Percentiles rank a stretch among this genome's conserved stretches.
These are phyloP conservation scores for Dufourea novaeangliae DNA, from an alignment of 1,140 invertebrate species.

Conservation along the genomic window DNA sequence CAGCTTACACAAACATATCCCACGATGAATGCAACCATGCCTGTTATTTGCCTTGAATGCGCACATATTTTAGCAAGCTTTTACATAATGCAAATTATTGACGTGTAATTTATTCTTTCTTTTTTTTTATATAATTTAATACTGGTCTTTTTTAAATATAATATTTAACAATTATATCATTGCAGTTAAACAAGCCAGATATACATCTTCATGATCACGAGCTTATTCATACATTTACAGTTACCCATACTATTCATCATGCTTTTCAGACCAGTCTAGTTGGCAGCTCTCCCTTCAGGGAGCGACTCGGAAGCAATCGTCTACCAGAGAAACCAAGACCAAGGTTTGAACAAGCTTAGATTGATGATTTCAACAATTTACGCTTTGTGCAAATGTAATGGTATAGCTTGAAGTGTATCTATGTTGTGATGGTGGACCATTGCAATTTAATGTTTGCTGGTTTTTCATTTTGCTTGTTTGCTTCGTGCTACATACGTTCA, in stretches of 20 bases:
- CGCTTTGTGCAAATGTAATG: constrained; percentile 57
- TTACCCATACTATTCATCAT: constrained; percentile 68
- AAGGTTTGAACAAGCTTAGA: constrained; percentile 84
- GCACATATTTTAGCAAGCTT: constrained; percentile 68
- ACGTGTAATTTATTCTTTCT: constrained; percentile 57
- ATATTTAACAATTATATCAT: constrained; percentile 48
- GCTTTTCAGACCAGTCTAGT: constrained; percentile 82
- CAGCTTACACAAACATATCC: constrained; percentile 62
- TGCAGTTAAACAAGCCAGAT: constrained; percentile 54
- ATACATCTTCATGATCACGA: constrained; percentile 60
- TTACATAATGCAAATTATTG: constrained; percentile 57
- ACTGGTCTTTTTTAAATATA: constrained; percentile 27
- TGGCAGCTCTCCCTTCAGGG: constrained; percentile 91
- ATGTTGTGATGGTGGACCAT: constrained; percentile 46
- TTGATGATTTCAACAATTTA: constrained; percentile 62
- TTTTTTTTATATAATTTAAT: constrained; percentile 44
- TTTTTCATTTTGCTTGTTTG: constrained; percentile 51
- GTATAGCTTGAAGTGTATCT: constrained; percentile 50
- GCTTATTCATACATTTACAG: constrained; percentile 60
- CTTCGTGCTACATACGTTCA: constrained; percentile 16
- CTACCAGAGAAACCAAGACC: constrained; percentile 90
- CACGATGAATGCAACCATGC: constrained; percentile 61
- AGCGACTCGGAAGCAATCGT: constrained; percentile 92
- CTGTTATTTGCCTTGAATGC: constrained; percentile 68
- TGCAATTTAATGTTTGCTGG: constrained; percentile 44